Evolutionary conservation across 2,113 vertebrate genomes (phyloP).

Genomic region (Echinops telfairi): DNA sequence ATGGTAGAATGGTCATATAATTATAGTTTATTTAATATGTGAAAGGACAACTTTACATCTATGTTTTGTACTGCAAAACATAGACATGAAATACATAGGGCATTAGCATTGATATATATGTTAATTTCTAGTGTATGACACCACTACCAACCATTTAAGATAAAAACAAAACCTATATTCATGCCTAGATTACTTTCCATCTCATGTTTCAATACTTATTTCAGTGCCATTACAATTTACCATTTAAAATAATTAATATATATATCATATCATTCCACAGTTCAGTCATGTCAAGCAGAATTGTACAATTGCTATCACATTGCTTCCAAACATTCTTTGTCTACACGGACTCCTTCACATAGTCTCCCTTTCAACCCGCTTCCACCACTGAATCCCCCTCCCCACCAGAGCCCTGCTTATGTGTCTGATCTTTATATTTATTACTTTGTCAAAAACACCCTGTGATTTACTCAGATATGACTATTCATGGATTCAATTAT

Average conservation of each 20-base stretch:
- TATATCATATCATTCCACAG: too few relatives aligned
- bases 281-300: too few relatives aligned
- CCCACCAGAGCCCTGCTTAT: too few relatives aligned
- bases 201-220: background rate
- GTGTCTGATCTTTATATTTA: background rate
- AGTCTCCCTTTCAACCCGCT: too few relatives aligned
- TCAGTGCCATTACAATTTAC: background rate
- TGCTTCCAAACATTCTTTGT: too few relatives aligned
- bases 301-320: too few relatives aligned
- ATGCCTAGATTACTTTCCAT: background rate
- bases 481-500: background rate
- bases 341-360: too few relatives aligned
- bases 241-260: too few relatives aligned
- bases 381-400: too few relatives aligned
- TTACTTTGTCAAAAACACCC: background rate
- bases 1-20: too few relatives aligned
- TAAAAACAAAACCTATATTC: background rate
- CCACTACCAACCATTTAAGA: background rate
- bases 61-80: background rate
- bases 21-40: too few relatives aligned
- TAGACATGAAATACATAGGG: background rate
- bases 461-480: background rate
- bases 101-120: background rate
- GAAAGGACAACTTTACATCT: too few relatives aligned
- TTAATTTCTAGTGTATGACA: slow-evolving; percentile 17